Evolutionary conservation across 2,888 invertebrate genomes (phyloP).

Genomic region (Sarcophaga rosellei): DNA sequence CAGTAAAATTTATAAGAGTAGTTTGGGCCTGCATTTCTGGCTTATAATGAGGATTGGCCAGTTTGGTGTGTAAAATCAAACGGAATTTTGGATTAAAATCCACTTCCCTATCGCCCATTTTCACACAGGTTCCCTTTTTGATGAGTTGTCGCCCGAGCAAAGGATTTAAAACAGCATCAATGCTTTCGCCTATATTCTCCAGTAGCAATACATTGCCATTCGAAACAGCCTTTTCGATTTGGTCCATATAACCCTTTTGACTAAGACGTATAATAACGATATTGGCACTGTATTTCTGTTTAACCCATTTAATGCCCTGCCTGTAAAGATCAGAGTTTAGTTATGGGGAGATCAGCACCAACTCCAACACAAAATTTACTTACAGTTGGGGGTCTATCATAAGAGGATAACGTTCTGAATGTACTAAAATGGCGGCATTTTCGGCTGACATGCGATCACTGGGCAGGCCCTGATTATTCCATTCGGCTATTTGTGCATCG

Average conservation of each 20-base stretch:
- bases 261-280: slow-evolving; percentile 90
- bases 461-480: slow-evolving; percentile 97
- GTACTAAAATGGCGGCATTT: slow-evolving; percentile 95
- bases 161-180: slow-evolving; percentile 96
- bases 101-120: slow-evolving; percentile 96
- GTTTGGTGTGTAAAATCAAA: slow-evolving; percentile 93
- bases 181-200: slow-evolving; percentile 93
- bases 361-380: slow-evolving; percentile 71
- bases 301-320: slow-evolving; percentile 97
- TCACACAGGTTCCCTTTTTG: slow-evolving; percentile 90
- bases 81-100: slow-evolving; percentile 92
- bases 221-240: slow-evolving; percentile 88
- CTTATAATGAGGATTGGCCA: slow-evolving; percentile 97
- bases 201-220: slow-evolving; percentile 90
- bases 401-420: slow-evolving; percentile 95
- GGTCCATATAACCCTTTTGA: slow-evolving; percentile 91
- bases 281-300: slow-evolving; percentile 89
- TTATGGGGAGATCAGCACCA: neutral
- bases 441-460: slow-evolving; percentile 96
- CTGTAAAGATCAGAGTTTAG: slow-evolving; percentile 74
- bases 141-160: slow-evolving; percentile 93
- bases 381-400: slow-evolving; percentile 96
- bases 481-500: slow-evolving; percentile 94
- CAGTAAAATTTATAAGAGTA: slow-evolving; percentile 97
- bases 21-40: slow-evolving; percentile 98